Base-by-base conservation (phyloP, 2,888 invertebrate species). In the Tetragnatha montana region DNA sequence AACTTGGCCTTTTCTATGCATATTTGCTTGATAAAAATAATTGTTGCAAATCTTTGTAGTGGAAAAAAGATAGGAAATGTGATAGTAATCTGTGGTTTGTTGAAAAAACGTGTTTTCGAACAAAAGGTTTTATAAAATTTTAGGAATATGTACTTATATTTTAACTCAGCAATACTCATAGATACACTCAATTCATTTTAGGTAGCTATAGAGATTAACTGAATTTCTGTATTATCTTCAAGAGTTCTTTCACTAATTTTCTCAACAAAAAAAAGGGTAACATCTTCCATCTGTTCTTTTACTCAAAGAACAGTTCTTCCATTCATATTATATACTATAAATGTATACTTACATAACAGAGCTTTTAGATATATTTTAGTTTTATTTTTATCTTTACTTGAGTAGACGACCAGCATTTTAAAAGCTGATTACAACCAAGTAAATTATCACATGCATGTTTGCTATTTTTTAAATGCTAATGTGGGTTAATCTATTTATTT, bases 21-120 rank as follows among this genome's bases (percentile, higher is more conserved):
- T 50, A 50, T 60, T 76, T 51, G 49, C 76, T 76, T 49, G 14
- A 68, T 78, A 60, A 60, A 35, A 17, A 51, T 78, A 78, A 78
- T 78, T 78, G 78, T 78, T 78, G 60, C 49, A 76, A 76, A 76
- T 76, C 50, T 50, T 60, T 50, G 14, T 60, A 78, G 60, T 68
- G 35, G 51, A 71, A 60, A 60, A 78, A 12, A 7, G 35, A 78
- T 78, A 78, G 78, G 60, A 60, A 35, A 60, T 78, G 78, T 73
- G 35, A 73, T 73, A 73, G 60, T 60, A 60, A 19, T 19, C 71
- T 71, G 19, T 71, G 71, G 19, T 71, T 71, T 71, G 71, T 71
- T 71, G 19, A 71, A 60, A 60, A 60, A 60, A 8, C 60, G 17
- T 60, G 60, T 60, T 60, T 60, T 60, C 60, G 60, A 60, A 60